Evolutionary conservation across 1,140 invertebrate genomes (phyloP), one percentile per base, ranked within the genome.

Genomic region (Drosophila triauraria): DNA sequence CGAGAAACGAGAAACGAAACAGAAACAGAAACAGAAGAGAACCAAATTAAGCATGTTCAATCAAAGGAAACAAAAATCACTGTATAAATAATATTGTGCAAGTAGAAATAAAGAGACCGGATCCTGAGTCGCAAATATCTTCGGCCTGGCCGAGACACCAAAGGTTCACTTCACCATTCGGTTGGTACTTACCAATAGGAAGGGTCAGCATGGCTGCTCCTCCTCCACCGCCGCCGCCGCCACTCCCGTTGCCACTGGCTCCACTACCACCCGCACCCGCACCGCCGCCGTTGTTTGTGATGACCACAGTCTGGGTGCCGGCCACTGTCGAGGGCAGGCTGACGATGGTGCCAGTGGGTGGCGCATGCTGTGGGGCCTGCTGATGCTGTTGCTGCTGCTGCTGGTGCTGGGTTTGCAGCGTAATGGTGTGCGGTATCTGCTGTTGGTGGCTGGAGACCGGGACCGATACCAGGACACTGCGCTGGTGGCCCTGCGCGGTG

Each of bases 241-340:
- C 48, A 12, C 67, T 42, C 2, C 44, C 35, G 23, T 71, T 80
- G 15, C 62, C 70, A 32, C 56, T 71, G 20, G 48, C 38, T 13
- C 50, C 65, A 38, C 51, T 44, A n/a, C 47, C 27, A 43, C 69
- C 62, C 20, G 77, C 51, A 51, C 69, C 86, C 20, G 20, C 20
- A 20, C 20, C 20, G 20, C 20, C 71, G 4, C 78, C 76, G 44
- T 82, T 92, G 46, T 79, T 83, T 8, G 82, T 91, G 42, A 95
- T 94, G 32, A 96, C 95, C 20, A 95, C 95, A 23, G 95, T 95
- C 27, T 94, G 94, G 38, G 94, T 94, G 48, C 94, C 93, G 20
- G 84, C 75, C 15, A 78, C 79, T 7, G 88, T 38, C 12, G 80
- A 82, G 15, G 91, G 91, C 35, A 92, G 47, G 25, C 78, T 92